Base-by-base conservation (phyloP, 2,797 vertebrate species). In the Oreonectes daqikongensis region DNA sequence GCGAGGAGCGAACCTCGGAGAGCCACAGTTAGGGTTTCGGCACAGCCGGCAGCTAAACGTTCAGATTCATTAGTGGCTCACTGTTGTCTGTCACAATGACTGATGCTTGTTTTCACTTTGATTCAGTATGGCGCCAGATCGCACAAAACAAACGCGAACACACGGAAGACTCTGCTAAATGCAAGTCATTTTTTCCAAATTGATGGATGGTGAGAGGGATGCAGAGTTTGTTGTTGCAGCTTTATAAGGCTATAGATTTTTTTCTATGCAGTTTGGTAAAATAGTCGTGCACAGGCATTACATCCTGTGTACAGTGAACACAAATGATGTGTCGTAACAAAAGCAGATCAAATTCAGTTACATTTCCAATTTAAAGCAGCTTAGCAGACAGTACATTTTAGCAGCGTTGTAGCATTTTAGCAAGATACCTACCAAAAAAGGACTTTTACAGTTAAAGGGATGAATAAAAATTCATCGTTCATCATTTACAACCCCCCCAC, bases 51-150 rank as follows among this genome's bases (percentile, higher is more conserved):
- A 52, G 77, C 53, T 35, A 77, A 81, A 75, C 63, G 75, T 69
- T 74, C 32, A 67, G 74, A 67, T 78, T 78, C 70, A 84, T 86
- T 84, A 82, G 76, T 22, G 30, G 67, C 67, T 79, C 67, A 22
- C 53, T 79, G 74, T 78, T 82, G 82, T 79, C 78, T 81, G 63
- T 81, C 80, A 81, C 73, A 60, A 26, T 72, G 75, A 77, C 65
- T 79, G 81, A 79, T 78, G 61, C 74, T 26, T 66, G 55, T 42
- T 44, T 46, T 63, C 65, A 50, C 48, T 79, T 64, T 79, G 30
- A 70, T 80, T 85, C 70, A 50, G 52, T 50, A 68, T 40, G 64
- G 65, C 75, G 60, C 67, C 63, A n/a, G 61, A 57, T 79, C 70
- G 48, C 24, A 46, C 64, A 63, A 68, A 79, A 79, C 38, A 77